A percentile compares a stretch with the other conserved stretches of the same genome.
phyloP scores from a whole-genome alignment of 2,113 vertebrate genomes.

The Tautogolabrus adspersus region DNA sequence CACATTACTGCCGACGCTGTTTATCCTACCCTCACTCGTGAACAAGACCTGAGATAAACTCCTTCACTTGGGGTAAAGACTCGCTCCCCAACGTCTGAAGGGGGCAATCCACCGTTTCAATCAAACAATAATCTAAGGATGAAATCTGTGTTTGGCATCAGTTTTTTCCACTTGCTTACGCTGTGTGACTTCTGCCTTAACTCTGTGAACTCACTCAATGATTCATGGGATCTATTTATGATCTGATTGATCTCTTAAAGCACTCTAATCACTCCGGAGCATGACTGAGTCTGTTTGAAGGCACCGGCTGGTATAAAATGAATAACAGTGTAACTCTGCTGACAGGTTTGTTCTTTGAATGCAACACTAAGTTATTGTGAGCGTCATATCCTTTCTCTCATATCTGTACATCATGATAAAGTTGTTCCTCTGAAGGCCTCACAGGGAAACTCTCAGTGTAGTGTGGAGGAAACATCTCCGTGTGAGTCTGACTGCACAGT shows the following conservation, averaged over 20 bases:
- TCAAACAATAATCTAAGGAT: no score
- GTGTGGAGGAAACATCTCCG: slow-evolving; percentile 1
- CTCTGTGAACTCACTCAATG: slow-evolving; percentile 9
- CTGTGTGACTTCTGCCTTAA: background rate
- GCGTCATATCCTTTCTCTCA: background rate
- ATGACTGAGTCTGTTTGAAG: background rate
- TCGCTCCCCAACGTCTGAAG: no score
- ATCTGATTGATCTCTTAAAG: background rate
- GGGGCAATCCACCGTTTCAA: no score
- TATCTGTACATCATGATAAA: background rate
- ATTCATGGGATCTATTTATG: slow-evolving; percentile 3
- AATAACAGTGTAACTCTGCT: background rate
- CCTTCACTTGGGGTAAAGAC: no score
- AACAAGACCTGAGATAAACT: no score
- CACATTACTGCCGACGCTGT: no score
- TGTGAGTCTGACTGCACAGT: background rate
- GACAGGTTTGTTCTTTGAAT: background rate
- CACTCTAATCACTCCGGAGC: background rate
- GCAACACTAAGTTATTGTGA: background rate
- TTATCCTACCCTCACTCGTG: no score
- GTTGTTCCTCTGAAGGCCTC: background rate
- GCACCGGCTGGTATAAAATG: background rate
- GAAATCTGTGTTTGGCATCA: no score
- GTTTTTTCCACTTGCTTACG: no score
- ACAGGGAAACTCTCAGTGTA: background rate